These are phyloP conservation scores for Papilio polytes DNA, from an alignment of 1,140 invertebrate genomes.

Conservation along the genomic window DNA sequence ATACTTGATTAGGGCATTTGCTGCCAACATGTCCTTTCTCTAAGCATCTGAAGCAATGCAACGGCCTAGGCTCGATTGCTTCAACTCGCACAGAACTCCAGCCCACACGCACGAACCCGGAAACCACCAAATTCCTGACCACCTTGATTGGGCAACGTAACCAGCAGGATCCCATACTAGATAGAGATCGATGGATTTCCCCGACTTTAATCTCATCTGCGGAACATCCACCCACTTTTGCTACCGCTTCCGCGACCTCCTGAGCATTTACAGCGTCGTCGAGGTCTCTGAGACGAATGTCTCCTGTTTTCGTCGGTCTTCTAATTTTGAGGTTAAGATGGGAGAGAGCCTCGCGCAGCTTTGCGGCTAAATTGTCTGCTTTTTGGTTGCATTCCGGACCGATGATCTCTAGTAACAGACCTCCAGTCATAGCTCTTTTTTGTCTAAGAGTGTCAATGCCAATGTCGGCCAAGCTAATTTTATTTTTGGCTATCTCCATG, in stretches of 20 bases:
- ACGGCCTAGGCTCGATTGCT: slow-evolving; percentile 39
- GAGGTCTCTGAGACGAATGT: slow-evolving; percentile 43
- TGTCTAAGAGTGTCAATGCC: slow-evolving; percentile 30
- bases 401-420: slow-evolving; percentile 30
- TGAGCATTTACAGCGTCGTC: slow-evolving; percentile 43
- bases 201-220: slow-evolving; percentile 41
- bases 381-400: slow-evolving; percentile 30
- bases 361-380: slow-evolving; percentile 26
- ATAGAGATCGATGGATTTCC: slow-evolving; percentile 21
- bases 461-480: slow-evolving; percentile 23
- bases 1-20: slow-evolving; percentile 35
- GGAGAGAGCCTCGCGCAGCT: slow-evolving; percentile 19
- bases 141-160: slow-evolving; percentile 38
- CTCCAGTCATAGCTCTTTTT: slow-evolving; percentile 36
- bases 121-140: not conserved
- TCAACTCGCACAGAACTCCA: slow-evolving; percentile 43
- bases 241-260: slow-evolving; percentile 44
- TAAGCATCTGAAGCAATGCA: slow-evolving; percentile 47
- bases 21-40: slow-evolving; percentile 39
- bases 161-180: slow-evolving; percentile 37
- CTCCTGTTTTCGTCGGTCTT: slow-evolving; percentile 42
- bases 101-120: slow-evolving; percentile 31
- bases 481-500: slow-evolving; percentile 32
- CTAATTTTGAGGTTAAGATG: slow-evolving; percentile 34
- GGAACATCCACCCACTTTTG: slow-evolving; percentile 39